These are phyloP conservation scores for Xenopus petersii DNA, from an alignment of 2,797 vertebrate species.

Conservation along the genomic window DNA sequence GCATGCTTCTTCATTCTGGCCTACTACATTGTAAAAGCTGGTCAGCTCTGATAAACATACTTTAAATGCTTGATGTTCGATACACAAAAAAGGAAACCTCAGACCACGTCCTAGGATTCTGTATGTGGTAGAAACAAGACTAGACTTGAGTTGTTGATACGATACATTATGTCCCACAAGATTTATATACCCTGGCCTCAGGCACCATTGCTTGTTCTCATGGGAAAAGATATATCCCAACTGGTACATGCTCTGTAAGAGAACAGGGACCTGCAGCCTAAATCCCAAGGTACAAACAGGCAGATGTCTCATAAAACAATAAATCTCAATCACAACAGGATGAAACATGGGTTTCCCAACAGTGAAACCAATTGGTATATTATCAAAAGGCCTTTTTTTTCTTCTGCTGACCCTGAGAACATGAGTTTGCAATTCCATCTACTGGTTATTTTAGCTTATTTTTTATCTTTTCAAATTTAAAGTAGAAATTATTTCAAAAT, in stretches of 20 bases:
- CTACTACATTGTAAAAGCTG: too few species aligned
- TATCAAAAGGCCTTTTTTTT: too few species aligned
- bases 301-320: slow-evolving; percentile 46
- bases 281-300: slow-evolving; percentile 29
- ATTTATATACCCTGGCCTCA: slow-evolving; percentile 2
- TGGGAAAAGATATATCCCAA: neutral
- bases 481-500: too few species aligned
- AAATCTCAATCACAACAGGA: slow-evolving; percentile 15
- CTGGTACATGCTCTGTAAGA: slow-evolving; percentile 9
- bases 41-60: too few species aligned
- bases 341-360: neutral
- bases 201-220: slow-evolving; percentile 8
- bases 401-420: neutral
- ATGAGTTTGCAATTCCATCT: neutral
- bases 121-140: slow-evolving; percentile 15
- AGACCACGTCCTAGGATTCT: slow-evolving; percentile 6
- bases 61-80: too few species aligned
- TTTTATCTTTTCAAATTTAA: too few species aligned
- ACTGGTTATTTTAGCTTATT: neutral
- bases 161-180: slow-evolving; percentile 12
- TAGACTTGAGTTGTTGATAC: slow-evolving; percentile 42
- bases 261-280: neutral
- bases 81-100: neutral
- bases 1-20: too few species aligned
- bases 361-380: neutral